Evolutionary conservation across 2,113 vertebrate species (phyloP), one percentile per base, ranked within the genome.

Genomic region (Hemicordylus capensis): DNA sequence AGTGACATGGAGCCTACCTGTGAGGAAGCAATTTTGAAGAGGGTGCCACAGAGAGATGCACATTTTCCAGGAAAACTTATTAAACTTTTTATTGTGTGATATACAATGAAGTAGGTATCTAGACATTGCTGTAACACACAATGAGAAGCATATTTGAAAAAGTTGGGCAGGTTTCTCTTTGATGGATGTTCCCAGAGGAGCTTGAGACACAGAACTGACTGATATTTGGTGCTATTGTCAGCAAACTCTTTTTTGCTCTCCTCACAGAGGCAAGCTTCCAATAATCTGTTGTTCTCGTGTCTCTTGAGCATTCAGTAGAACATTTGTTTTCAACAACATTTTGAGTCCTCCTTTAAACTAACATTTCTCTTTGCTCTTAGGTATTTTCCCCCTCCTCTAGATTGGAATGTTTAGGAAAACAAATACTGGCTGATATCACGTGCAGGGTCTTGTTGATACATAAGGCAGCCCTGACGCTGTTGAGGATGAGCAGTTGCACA

Each of bases 271-370:
- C 24, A 44, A 31, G 74, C 4, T 44, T 69, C 31, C 61, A 69
- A 39, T 51, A 66, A 39, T 39, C 79, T 76, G 22, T 20, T 86
- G 31, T 81, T 86, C 59, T 81, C 76, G 73, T 59, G 31, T 54
- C 37, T 59, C 70, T 37, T 39, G 51, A 2, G 14, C 26, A 28
- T 75, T 37, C 19, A 56, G 28, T 44, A 22, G 39, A 81, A 46
- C 37, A 67, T 67, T 81, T 81, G 37, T 51, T 81, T 84, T 28
- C 73, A 58, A 46, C 7, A 39, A 17, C 42, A 26, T 80, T 59
- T 67, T 54, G 39, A 54, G n/a, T 84, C 63, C 44, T 86, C 56
- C 3, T 75, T 80, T 61, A 42, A 42, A 14, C 51, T 72, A 15
- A 44, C 58, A n/a, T 26, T 72, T 20, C 15, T 66, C 61, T 19